Conservation (phyloP, 2,888 invertebrate genomes). For the Xanthia togata region DNA sequence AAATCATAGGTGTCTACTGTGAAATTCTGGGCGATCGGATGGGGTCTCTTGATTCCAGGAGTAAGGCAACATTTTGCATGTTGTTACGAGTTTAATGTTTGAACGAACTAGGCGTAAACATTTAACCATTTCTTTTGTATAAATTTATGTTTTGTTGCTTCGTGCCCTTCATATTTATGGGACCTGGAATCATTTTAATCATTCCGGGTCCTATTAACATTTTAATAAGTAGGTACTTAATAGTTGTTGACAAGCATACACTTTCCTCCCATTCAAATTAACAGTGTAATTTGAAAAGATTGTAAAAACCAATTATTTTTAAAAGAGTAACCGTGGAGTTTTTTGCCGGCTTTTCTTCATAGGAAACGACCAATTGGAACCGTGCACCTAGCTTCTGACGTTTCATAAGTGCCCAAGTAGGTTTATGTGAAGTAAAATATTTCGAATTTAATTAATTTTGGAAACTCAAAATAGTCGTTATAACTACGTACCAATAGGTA, state of each 20-base stretch:
- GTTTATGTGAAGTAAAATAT: neutral
- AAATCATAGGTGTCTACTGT: slow-evolving; percentile 33
- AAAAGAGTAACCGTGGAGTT: neutral
- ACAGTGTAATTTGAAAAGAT: neutral
- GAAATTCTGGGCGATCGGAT: slow-evolving; percentile 29
- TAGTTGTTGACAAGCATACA: neutral
- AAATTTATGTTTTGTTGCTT: neutral
- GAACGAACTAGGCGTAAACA: neutral
- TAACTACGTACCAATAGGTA: neutral
- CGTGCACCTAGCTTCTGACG: neutral
- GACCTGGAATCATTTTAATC: neutral
- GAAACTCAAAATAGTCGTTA: neutral
- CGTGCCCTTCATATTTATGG: neutral
- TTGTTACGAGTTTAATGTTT: neutral
- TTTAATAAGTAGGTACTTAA: too few species aligned
- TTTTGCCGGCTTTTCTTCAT: neutral
- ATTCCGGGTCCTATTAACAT: neutral
- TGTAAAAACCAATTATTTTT: neutral
- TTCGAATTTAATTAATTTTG: too few species aligned
- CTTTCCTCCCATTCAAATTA: neutral
- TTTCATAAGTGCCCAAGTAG: neutral
- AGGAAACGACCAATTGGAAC: neutral
- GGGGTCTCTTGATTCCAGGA: neutral
- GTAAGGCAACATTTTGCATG: neutral
- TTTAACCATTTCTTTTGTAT: neutral